Percentiles rank a stretch among this genome's conserved stretches.
Conservation (phyloP, 2,797 vertebrate genomes). For the Linurgus olivaceus region DNA sequence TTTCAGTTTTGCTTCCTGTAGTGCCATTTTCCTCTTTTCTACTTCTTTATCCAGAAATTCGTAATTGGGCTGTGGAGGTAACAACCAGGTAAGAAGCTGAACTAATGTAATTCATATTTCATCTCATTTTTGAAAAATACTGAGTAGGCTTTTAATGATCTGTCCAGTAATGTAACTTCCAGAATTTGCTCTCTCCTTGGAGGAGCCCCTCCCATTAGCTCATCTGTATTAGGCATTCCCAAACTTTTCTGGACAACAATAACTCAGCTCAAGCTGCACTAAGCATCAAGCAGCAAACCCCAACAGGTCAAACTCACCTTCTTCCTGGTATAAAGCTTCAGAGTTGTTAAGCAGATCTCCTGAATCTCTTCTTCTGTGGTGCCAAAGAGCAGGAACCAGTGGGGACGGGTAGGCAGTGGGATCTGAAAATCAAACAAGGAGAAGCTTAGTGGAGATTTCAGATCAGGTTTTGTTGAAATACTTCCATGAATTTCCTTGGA, state of each 20-base stretch:
- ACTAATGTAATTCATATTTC: not conserved
- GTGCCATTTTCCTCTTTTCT: constrained; percentile 91
- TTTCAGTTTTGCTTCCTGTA: constrained; percentile 96
- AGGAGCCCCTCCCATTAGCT: too few species aligned
- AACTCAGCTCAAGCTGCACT: not conserved
- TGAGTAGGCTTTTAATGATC: not conserved
- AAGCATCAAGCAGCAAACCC: rapidly evolving
- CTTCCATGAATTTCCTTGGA: not conserved
- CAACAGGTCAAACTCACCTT: constrained; percentile 77
- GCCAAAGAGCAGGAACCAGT: constrained; percentile 96
- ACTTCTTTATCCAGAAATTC: constrained; percentile 96
- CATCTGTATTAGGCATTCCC: rapidly evolving
- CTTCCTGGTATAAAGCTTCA: constrained; percentile 94
- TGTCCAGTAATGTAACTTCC: rapidly evolving
- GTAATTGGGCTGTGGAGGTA: constrained; percentile 87
- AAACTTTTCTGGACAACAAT: rapidly evolving
- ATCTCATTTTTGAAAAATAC: not conserved
- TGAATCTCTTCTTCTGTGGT: constrained; percentile 95
- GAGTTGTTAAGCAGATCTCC: constrained; percentile 93
- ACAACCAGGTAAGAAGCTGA: not conserved
- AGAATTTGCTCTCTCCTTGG: not conserved
- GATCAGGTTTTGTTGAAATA: rapidly evolving
- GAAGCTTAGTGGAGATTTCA: not conserved
- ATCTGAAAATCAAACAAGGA: constrained; percentile 75
- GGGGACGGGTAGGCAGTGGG: constrained; percentile 89